Conservation (phyloP, 2,113 vertebrate species). For the Orthonyx spaldingii region DNA sequence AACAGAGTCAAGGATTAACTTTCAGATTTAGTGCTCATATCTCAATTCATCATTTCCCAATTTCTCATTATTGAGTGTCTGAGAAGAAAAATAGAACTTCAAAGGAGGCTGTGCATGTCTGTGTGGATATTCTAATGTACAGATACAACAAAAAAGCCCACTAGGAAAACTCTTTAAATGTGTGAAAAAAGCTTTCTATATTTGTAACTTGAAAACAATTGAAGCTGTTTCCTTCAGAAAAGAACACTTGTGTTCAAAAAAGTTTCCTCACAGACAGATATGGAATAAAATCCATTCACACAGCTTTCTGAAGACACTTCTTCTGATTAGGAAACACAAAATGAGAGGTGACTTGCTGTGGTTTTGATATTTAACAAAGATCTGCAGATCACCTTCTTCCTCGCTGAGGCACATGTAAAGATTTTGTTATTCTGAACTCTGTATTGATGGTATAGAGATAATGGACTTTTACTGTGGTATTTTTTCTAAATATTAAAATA, state of each 20-base stretch:
- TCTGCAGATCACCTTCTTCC: not conserved
- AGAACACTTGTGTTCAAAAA: not conserved
- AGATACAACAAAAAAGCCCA: conserved; percentile 17
- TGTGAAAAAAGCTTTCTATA: conserved; percentile 12
- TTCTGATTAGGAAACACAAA: not conserved
- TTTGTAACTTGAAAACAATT: conserved; percentile 27
- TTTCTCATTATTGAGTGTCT: conserved; percentile 30
- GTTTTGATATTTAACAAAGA: not conserved
- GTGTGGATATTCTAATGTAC: not conserved
- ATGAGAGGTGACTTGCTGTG: not conserved
- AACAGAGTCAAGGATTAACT: conserved; percentile 9
- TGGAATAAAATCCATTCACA: not conserved
- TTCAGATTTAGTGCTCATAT: conserved; percentile 1
- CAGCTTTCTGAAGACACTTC: not conserved
- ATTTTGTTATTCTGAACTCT: not conserved
- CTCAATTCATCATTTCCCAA: conserved; percentile 11
- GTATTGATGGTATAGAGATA: not conserved
- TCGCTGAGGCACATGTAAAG: not conserved
- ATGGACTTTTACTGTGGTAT: not conserved
- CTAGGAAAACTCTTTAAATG: not conserved
- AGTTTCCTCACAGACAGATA: not conserved
- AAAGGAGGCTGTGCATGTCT: not conserved
- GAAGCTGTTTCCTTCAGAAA: not conserved
- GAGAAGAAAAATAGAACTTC: conserved; percentile 32
- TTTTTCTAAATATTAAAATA: not conserved